A percentile compares a stretch with the other conserved stretches of the same genome.
Evolutionary conservation across 2,797 vertebrate genomes (phyloP).

Genomic region (Moxostoma hubbsi): DNA sequence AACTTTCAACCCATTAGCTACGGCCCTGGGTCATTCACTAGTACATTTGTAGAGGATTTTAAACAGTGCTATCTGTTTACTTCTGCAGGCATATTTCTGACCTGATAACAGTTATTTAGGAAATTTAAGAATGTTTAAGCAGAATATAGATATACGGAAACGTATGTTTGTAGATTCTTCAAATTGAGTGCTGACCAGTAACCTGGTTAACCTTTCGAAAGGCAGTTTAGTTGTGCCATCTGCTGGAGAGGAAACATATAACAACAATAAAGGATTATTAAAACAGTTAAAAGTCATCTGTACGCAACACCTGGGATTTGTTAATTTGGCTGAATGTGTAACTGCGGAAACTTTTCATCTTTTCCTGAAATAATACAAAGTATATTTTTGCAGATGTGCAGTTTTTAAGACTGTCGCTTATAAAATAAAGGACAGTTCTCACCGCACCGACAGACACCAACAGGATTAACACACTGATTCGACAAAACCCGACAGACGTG

Average conservation of each 20-base stretch:
- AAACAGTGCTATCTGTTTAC: too few species aligned
- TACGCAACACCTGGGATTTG: neutral
- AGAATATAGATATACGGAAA: neutral
- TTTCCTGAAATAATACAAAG: neutral
- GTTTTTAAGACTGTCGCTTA: neutral
- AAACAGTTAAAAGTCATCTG: neutral
- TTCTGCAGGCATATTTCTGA: too few species aligned
- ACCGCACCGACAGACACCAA: too few species aligned
- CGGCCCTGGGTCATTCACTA: too few species aligned
- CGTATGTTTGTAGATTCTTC: slow-evolving; percentile 8
- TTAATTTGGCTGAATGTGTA: neutral
- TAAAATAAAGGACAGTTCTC: too few species aligned
- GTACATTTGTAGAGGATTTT: too few species aligned
- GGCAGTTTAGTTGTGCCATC: slow-evolving; percentile 31
- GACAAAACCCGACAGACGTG: too few species aligned
- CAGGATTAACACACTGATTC: too few species aligned
- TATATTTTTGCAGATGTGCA: neutral
- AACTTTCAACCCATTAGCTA: too few species aligned
- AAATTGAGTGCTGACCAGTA: neutral
- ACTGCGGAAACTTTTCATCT: neutral
- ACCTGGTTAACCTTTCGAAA: neutral
- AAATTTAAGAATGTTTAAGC: neutral
- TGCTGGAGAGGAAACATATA: slow-evolving; percentile 23
- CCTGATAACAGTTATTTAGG: slow-evolving; percentile 1
- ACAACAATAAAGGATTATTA: neutral